A percentile compares a stretch with the other conserved stretches of the same genome.
Conservation (phyloP, 1,140 invertebrate genomes). For the Coelopa frigida region DNA sequence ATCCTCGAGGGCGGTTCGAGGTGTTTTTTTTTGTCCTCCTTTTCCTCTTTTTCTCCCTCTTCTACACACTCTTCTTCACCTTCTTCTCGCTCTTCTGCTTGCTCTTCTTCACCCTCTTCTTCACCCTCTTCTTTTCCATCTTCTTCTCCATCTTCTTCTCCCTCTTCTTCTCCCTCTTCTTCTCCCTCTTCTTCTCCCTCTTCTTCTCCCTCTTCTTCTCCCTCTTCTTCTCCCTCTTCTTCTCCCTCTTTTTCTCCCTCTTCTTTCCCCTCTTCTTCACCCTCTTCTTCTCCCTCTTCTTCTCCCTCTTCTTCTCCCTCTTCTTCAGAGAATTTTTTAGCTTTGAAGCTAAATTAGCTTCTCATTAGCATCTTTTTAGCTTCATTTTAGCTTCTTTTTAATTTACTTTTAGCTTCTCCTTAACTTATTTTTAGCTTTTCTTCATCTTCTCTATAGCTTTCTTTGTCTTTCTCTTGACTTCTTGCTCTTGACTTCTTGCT, state of each 20-base stretch:
- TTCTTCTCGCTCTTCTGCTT: neutral
- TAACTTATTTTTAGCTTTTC: too few relatives aligned
- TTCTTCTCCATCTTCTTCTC: neutral
- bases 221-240: neutral
- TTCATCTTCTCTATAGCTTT: too few relatives aligned
- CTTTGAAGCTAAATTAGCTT: too few relatives aligned
- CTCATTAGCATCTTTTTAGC: too few relatives aligned
- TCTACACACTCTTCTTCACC: neutral
- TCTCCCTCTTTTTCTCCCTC: neutral
- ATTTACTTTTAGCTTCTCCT: too few relatives aligned
- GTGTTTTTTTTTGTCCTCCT: neutral
- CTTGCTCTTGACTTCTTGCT: too few relatives aligned
- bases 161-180: neutral
- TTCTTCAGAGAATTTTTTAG: neutral
- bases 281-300: neutral
- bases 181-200: neutral
- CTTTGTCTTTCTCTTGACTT: too few relatives aligned
- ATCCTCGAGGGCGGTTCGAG: too few relatives aligned
- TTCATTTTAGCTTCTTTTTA: too few relatives aligned
- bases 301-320: neutral
- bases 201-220: neutral
- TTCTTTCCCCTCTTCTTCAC: neutral
- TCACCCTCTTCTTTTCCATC: neutral
- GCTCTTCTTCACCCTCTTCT: neutral
- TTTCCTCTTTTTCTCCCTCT: neutral